Base-by-base conservation (phyloP, 2,113 vertebrate species). In the Salvelinus fontinalis region DNA sequence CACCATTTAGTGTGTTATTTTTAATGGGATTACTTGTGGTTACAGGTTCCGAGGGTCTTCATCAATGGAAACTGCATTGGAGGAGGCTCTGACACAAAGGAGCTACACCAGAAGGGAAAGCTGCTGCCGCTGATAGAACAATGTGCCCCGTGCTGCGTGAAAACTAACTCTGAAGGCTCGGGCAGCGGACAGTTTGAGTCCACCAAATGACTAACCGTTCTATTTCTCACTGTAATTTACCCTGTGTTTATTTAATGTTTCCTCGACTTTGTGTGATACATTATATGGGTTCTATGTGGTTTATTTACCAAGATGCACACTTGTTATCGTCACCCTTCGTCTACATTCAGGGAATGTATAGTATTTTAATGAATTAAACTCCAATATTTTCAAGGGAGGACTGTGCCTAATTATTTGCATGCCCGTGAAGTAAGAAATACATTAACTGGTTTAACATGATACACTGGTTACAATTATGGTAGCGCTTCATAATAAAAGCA, bases 31-130 rank as follows among this genome's bases (percentile, higher is more conserved):
- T 64, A 18, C 11, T 64, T 79, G 5, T 75, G 27, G 22, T 78
- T 74, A 71, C 79, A 99, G 97, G 97, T 99, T 13, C 97, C 98
- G 6, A 93, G 96, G 92, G 95, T 99, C 77, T 99, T 98, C 92
- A 91, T 99, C 72, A 98, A 98, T 18, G 96, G 97, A 51, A 90
- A 90, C 80, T 98, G 96, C 83, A 93, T 99, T 22, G 97, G 98
- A 60, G 97, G 97, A 5, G 96, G 97, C 76, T 92, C 94, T 0
- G 97, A 98, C 59, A 96, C 95, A 78, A 93, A 93, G 0, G 93
- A 89, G 78, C 95, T 98, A 84, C 95, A 97, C 16, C 92, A 94
- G 75, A 94, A 97, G 88, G 98, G 97, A 18, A 97, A 90, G 87
- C 84, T 99, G 77, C 76, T 96, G 76, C 94, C 96, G 0, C 87